phyloP scores from a whole-genome alignment of 1,140 invertebrate species.

The Bombus superbus region DNA sequence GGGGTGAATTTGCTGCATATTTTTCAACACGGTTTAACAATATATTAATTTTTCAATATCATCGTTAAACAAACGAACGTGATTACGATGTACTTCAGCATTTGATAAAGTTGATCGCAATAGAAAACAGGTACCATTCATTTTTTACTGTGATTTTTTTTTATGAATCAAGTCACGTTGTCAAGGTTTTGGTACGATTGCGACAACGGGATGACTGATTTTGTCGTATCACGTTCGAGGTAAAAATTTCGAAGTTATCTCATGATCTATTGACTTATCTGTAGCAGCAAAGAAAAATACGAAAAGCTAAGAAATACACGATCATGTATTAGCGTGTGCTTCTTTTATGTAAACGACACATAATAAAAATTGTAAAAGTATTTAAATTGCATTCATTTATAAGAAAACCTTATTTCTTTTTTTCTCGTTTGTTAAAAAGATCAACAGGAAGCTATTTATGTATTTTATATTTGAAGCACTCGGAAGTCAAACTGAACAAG shows the following conservation, averaged over 20 bases:
- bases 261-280: not conserved
- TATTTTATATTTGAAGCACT: not conserved
- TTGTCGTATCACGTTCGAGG: constrained; percentile 21
- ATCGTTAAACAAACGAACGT: not conserved
- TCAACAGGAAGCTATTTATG: not conserved
- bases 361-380: constrained; percentile 37
- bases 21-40: no score
- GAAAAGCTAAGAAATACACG: not conserved
- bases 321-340: not conserved
- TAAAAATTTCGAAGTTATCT: not conserved
- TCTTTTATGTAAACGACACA: constrained; percentile 9
- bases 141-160: constrained; percentile 54
- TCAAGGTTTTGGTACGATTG: constrained; percentile 52
- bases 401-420: not conserved
- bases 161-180: constrained; percentile 54
- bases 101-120: constrained; percentile 34
- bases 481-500: no score
- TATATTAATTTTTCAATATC: not conserved
- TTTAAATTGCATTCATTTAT: not conserved
- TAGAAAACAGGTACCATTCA: constrained; percentile 45
- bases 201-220: constrained; percentile 15
- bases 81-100: constrained; percentile 7
- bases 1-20: not conserved
- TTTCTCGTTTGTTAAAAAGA: not conserved
- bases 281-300: not conserved